Percentiles rank a stretch among this genome's conserved stretches.
phyloP scores from a whole-genome alignment of 2,797 vertebrate genomes.

The Alectoris magna region DNA sequence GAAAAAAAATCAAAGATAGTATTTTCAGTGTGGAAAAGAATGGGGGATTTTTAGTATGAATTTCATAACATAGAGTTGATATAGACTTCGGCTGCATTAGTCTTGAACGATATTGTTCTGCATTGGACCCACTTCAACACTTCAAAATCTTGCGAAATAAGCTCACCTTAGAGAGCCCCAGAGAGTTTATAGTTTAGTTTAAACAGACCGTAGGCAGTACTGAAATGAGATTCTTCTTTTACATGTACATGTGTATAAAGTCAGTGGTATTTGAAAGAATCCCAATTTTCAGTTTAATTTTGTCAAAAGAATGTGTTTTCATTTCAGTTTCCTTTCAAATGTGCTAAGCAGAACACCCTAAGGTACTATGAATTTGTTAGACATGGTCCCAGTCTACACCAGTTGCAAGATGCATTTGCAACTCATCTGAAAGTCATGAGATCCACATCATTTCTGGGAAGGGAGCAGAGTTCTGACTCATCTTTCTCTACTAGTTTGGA shows the following conservation, averaged over 20 bases:
- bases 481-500: background rate
- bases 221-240: background rate
- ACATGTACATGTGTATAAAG: background rate
- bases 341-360: background rate
- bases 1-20: too few species aligned
- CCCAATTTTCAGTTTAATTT: background rate
- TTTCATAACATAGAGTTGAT: too few species aligned
- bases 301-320: background rate
- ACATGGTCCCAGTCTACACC: background rate
- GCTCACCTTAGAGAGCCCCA: background rate
- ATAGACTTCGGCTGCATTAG: too few species aligned
- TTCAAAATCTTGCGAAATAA: background rate
- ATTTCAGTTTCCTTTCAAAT: background rate
- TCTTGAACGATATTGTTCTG: background rate
- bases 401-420: background rate
- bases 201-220: background rate
- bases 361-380: background rate
- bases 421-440: background rate
- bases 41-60: too few species aligned
- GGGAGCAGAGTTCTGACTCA: background rate
- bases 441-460: background rate
- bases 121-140: rapidly evolving
- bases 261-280: background rate
- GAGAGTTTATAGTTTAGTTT: background rate
- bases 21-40: too few species aligned